phyloP scores from a whole-genome alignment of 2,888 invertebrate genomes.

The Pyrgus malvae region DNA sequence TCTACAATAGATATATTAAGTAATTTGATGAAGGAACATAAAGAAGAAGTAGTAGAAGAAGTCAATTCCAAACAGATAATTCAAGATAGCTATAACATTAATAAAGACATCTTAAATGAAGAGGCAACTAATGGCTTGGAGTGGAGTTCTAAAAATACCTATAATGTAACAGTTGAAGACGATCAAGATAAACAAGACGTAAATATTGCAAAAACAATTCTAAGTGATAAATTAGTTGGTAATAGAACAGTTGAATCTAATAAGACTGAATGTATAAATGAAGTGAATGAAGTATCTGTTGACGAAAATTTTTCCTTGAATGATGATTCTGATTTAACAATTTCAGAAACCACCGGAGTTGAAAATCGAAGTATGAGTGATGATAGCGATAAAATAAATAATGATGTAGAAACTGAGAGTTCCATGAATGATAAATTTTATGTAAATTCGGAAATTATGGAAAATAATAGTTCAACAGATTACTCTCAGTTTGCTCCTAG shows the following conservation, averaged over 20 bases:
- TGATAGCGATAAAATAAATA: neutral
- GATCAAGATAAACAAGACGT: constrained; percentile 17
- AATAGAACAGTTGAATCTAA: constrained; percentile 22
- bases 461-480: constrained; percentile 7
- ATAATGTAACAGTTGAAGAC: neutral
- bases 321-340: constrained; percentile 24
- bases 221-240: constrained; percentile 25
- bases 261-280: constrained; percentile 18
- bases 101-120: neutral
- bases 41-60: neutral
- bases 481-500: constrained; percentile 1
- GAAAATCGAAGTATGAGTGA: constrained; percentile 1
- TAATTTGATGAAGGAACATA: neutral
- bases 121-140: neutral
- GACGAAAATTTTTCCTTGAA: constrained; percentile 20
- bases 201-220: constrained; percentile 21
- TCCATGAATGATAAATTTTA: neutral
- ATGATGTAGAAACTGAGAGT: constrained; percentile 3
- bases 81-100: neutral
- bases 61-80: neutral
- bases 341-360: constrained; percentile 21
- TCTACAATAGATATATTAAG: neutral
- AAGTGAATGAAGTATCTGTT: constrained; percentile 18
- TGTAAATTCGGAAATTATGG: neutral
- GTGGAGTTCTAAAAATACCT: neutral